These are phyloP conservation scores for Exaiptasia diaphana DNA, from an alignment of 64 coral and sea anemone species.

Conservation along the genomic window DNA sequence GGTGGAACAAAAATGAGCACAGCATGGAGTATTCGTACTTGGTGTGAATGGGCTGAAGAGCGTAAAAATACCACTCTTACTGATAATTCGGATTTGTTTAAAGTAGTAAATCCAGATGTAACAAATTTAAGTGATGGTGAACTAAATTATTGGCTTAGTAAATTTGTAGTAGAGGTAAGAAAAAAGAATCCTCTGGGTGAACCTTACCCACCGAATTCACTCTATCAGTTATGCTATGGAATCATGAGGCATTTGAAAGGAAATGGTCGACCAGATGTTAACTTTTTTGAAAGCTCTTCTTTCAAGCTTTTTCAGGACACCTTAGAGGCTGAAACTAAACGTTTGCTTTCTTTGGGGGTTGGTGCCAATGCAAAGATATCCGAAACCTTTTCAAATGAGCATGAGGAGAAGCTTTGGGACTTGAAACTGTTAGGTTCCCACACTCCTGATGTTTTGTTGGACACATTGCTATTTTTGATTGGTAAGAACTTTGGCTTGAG, in stretches of 20 bases:
- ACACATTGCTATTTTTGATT: slow-evolving; percentile 42
- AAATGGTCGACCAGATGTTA: slow-evolving; percentile 24
- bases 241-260: neutral
- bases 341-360: no score
- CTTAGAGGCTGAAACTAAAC: slow-evolving; percentile 30
- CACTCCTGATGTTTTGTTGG: slow-evolving; percentile 8
- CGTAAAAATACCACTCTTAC: no score
- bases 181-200: neutral
- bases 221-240: slow-evolving; percentile 38
- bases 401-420: slow-evolving; percentile 21
- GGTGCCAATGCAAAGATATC: no score
- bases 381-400: no score
- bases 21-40: no score
- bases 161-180: neutral
- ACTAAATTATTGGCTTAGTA: slow-evolving; percentile 7
- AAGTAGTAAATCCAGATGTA: no score
- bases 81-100: no score
- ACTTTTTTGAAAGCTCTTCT: neutral
- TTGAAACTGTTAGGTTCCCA: slow-evolving; percentile 16
- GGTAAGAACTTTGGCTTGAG: slow-evolving; percentile 27
- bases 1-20: no score
- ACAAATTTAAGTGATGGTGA: no score
- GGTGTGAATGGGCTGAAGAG: no score
- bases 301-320: slow-evolving; percentile 28
- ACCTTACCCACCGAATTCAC: neutral